These are phyloP conservation scores for Balanococcus diminutus DNA, from an alignment of 2,888 invertebrate species.

Conservation along the genomic window DNA sequence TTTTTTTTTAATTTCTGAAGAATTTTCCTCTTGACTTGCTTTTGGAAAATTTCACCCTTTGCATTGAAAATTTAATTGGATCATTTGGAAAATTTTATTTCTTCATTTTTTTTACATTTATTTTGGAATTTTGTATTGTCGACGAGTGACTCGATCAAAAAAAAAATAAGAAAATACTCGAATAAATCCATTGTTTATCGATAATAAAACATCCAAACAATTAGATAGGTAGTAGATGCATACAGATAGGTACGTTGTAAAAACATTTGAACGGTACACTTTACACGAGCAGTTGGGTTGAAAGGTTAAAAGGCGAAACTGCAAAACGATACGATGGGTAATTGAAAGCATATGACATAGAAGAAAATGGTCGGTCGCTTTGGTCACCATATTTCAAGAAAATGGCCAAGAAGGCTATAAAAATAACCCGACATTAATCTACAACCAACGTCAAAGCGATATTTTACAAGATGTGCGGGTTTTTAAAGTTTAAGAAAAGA, in stretches of 20 bases:
- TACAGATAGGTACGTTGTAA: neutral
- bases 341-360: slow-evolving; percentile 33
- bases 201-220: no score
- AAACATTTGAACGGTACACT: neutral
- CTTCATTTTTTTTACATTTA: no score
- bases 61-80: no score
- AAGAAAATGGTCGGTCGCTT: neutral
- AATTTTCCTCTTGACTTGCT: no score
- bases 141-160: no score
- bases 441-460: neutral
- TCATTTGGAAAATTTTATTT: no score
- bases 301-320: slow-evolving; percentile 36
- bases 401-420: slow-evolving; percentile 16
- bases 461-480: neutral
- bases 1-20: no score
- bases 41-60: no score
- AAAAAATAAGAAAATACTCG: no score
- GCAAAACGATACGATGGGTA: neutral
- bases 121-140: no score
- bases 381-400: slow-evolving; percentile 32
- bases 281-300: neutral
- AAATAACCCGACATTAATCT: slow-evolving; percentile 36
- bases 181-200: no score
- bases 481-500: slow-evolving; percentile 10
- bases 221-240: no score